phyloP scores from a whole-genome alignment of 2,888 invertebrate genomes.

The Pristionchus maxplancki region DNA sequence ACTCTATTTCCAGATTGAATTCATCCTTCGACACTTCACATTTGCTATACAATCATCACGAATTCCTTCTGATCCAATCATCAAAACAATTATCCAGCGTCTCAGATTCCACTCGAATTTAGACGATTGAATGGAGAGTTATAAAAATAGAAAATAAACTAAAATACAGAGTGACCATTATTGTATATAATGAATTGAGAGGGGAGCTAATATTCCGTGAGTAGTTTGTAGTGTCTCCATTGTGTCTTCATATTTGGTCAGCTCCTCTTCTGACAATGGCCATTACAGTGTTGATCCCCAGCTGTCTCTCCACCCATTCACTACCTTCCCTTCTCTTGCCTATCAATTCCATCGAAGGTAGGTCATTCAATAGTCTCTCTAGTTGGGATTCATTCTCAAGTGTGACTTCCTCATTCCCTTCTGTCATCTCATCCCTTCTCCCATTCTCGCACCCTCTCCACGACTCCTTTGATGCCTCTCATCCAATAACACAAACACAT shows the following conservation, averaged over 20 bases:
- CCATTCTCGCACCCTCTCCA: slow-evolving; percentile 12
- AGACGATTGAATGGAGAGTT: too few species aligned
- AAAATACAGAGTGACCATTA: background rate
- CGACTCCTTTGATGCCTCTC: background rate
- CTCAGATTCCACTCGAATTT: background rate
- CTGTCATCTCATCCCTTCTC: background rate
- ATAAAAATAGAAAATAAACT: background rate
- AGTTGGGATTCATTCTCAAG: background rate
- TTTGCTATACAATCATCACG: background rate
- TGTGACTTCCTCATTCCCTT: background rate
- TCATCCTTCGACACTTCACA: slow-evolving; percentile 1
- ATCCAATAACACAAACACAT: slow-evolving; percentile 18
- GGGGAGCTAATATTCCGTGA: background rate
- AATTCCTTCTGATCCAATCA: background rate
- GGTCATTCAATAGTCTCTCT: background rate
- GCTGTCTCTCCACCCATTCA: background rate
- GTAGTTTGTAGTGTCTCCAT: background rate
- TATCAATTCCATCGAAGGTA: background rate
- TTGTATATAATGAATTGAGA: background rate
- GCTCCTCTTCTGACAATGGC: background rate
- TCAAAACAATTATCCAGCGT: background rate
- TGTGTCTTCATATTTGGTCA: slow-evolving; percentile 13
- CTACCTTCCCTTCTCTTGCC: background rate
- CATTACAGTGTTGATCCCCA: slow-evolving; percentile 36
- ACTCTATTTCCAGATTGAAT: slow-evolving; percentile 28